Conservation (phyloP, 2,113 vertebrate species). For the Dermatemys mawii region DNA sequence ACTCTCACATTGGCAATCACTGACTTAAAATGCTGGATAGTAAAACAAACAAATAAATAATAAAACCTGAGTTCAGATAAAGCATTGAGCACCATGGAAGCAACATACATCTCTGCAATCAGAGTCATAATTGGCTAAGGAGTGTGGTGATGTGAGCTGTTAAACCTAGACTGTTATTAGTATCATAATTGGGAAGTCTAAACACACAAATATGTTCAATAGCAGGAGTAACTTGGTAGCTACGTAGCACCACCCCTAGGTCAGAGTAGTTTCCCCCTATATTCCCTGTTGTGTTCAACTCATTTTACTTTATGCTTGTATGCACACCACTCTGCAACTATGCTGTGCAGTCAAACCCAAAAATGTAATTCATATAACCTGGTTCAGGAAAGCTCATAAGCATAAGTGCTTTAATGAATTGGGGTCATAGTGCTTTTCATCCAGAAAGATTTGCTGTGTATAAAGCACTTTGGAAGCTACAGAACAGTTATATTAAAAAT, state of each 20-base stretch:
- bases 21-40: neutral
- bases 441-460: neutral
- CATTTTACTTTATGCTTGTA: neutral
- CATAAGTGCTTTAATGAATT: neutral
- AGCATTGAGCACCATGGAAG: neutral
- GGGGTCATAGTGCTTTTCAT: rapidly evolving
- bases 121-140: neutral
- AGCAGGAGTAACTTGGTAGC: neutral
- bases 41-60: neutral
- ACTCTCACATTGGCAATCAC: neutral
- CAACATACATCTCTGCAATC: neutral
- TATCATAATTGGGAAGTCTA: neutral
- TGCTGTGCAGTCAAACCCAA: neutral
- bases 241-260: neutral
- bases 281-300: neutral
- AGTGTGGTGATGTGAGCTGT: neutral
- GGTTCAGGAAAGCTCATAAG: neutral
- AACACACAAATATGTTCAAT: neutral
- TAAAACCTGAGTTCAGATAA: neutral
- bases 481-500: neutral
- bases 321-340: neutral
- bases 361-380: neutral
- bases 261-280: neutral
- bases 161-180: neutral
- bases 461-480: neutral